Evolutionary conservation across 2,797 vertebrate species (phyloP).

Genomic region (Aplochiton taeniatus): DNA sequence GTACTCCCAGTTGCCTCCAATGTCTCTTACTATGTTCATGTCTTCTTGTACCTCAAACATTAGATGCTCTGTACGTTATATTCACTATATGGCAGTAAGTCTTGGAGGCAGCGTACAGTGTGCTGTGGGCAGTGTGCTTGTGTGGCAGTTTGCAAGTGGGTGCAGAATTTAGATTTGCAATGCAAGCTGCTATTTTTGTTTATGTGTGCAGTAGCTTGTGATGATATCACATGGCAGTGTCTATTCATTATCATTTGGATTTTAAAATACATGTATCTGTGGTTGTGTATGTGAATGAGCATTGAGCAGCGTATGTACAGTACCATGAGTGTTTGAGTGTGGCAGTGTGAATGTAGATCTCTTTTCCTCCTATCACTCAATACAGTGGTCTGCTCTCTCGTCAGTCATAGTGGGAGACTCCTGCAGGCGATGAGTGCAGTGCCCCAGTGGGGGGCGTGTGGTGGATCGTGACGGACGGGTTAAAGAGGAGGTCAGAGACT

Average conservation of each 20-base stretch:
- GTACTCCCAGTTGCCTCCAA: background rate
- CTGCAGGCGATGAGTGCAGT: conserved; percentile 86
- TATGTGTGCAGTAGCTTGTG: conserved; percentile 4
- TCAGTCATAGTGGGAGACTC: conserved; percentile 75
- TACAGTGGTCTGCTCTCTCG: conserved; percentile 76
- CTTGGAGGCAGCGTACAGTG: no score
- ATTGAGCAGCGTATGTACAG: conserved; percentile 8
- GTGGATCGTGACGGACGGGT: conserved; percentile 82
- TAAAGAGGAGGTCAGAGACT: conserved; percentile 84
- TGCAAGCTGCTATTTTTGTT: background rate
- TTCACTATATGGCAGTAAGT: no score
- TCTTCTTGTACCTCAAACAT: no score
- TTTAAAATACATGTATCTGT: background rate
- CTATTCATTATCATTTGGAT: background rate
- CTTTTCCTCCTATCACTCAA: conserved; percentile 73
- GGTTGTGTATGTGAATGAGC: background rate
- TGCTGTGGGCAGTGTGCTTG: conserved; percentile 54
- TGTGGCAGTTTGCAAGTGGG: conserved; percentile 45
- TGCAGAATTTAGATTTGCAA: background rate
- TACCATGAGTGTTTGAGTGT: conserved; percentile 1
- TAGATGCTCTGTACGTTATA: no score
- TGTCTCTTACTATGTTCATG: no score
- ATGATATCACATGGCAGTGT: conserved; percentile 21
- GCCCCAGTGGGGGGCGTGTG: conserved; percentile 82
- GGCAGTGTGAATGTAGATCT: conserved; percentile 32